Percentiles rank a stretch among this genome's conserved stretches.
phyloP scores from a whole-genome alignment of 1,140 invertebrate species.

The Drosophila repleta region DNA sequence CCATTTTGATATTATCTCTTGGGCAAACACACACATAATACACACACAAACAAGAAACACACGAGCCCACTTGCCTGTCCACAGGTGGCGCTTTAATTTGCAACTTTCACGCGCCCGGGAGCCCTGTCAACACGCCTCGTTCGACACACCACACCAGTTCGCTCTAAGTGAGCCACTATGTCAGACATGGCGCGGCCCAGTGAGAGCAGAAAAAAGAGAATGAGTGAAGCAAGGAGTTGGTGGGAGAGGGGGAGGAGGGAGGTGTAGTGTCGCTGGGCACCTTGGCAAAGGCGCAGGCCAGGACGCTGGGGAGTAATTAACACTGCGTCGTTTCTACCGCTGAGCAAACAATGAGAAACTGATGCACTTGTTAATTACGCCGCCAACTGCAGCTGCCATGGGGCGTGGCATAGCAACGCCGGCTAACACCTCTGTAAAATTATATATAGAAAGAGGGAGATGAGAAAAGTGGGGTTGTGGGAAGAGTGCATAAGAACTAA shows the following conservation, averaged over 20 bases:
- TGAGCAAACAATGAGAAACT: slow-evolving; percentile 69
- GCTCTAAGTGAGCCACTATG: slow-evolving; percentile 74
- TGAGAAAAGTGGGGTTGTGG: not conserved
- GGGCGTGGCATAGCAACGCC: slow-evolving; percentile 39
- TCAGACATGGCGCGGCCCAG: slow-evolving; percentile 43
- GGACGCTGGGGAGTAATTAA: slow-evolving; percentile 71
- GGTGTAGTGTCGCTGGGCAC: not conserved
- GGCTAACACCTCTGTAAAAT: not conserved
- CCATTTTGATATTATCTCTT: slow-evolving; percentile 55
- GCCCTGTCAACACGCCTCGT: slow-evolving; percentile 38
- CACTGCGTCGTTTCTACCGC: slow-evolving; percentile 65
- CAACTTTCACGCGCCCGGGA: slow-evolving; percentile 53
- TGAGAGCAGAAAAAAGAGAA: not conserved
- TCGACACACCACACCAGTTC: slow-evolving; percentile 10
- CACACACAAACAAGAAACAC: not conserved
- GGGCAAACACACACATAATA: slow-evolving; percentile 14
- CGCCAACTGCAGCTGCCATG: slow-evolving; percentile 45
- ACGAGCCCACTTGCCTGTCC: slow-evolving; percentile 38
- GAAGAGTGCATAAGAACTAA: not conserved
- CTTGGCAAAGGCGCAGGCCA: slow-evolving; percentile 16
- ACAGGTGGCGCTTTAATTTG: slow-evolving; percentile 77
- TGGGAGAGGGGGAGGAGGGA: not conserved
- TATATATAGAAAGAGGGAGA: not conserved
- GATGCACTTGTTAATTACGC: slow-evolving; percentile 73
- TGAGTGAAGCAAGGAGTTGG: no score